phyloP scores from a whole-genome alignment of 2,888 invertebrate genomes.

The Melinaea marsaeus region DNA sequence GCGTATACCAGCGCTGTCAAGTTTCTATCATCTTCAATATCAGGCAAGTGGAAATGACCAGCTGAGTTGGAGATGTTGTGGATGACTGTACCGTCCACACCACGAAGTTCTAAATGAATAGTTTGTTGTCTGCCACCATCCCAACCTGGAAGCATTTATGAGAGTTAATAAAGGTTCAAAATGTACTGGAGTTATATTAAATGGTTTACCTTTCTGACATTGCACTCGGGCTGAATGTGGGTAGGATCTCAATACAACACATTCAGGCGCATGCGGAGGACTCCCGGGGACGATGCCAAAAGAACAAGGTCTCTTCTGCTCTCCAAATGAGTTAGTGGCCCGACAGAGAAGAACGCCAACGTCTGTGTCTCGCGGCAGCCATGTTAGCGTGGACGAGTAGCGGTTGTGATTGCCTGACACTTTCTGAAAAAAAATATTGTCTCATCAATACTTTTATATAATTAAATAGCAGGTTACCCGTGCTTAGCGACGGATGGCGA shows the following conservation, averaged over 20 bases:
- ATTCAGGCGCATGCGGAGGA: slow-evolving; percentile 48
- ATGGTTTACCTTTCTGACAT: slow-evolving; percentile 51
- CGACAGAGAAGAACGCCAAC: slow-evolving; percentile 53
- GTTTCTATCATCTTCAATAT: slow-evolving; percentile 43
- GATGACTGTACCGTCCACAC: slow-evolving; percentile 39
- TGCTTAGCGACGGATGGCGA: no score
- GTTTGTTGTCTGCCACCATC: slow-evolving; percentile 58
- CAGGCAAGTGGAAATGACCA: slow-evolving; percentile 51
- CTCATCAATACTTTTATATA: not conserved
- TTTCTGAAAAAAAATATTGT: slow-evolving; percentile 40
- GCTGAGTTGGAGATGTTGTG: slow-evolving; percentile 45
- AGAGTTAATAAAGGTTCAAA: not conserved
- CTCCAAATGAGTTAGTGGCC: slow-evolving; percentile 57
- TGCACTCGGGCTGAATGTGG: slow-evolving; percentile 43
- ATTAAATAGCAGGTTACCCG: not conserved
- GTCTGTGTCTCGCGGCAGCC: slow-evolving; percentile 51
- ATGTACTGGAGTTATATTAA: not conserved
- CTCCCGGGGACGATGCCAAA: slow-evolving; percentile 49
- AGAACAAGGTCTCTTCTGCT: slow-evolving; percentile 54
- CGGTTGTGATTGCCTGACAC: slow-evolving; percentile 47
- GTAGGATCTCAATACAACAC: slow-evolving; percentile 42
- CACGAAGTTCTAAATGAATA: slow-evolving; percentile 49
- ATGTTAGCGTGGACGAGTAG: slow-evolving; percentile 55
- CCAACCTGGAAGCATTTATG: slow-evolving; percentile 46
- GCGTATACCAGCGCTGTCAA: slow-evolving; percentile 52